phyloP scores from a whole-genome alignment of 2,888 invertebrate species.

The Nemapogon koenigi region DNA sequence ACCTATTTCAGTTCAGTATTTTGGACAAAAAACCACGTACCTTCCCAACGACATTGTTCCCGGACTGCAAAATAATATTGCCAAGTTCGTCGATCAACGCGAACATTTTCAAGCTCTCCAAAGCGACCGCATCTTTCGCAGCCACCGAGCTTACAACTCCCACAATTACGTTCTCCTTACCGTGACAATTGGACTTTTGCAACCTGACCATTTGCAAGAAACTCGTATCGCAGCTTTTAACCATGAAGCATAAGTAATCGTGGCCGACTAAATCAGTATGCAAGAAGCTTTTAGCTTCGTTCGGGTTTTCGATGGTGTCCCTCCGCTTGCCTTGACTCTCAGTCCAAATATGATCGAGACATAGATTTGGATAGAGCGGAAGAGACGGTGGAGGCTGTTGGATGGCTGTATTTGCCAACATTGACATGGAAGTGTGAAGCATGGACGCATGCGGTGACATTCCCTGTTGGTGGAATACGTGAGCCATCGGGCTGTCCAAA shows the following conservation, averaged over 20 bases:
- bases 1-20: neutral
- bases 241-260: constrained; percentile 80
- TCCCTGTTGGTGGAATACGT: constrained; percentile 50
- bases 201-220: constrained; percentile 73
- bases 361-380: constrained; percentile 84
- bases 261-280: constrained; percentile 88
- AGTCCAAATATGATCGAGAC: constrained; percentile 90
- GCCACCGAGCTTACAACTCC: constrained; percentile 74
- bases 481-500: constrained; percentile 52
- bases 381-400: constrained; percentile 62
- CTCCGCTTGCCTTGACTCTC: constrained; percentile 63
- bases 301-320: constrained; percentile 38
- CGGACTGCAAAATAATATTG: constrained; percentile 83
- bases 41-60: constrained; percentile 81
- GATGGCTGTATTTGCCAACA: constrained; percentile 46
- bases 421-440: constrained; percentile 49
- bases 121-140: constrained; percentile 84
- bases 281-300: constrained; percentile 74
- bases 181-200: constrained; percentile 65
- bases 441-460: constrained; percentile 52
- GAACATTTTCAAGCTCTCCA: constrained; percentile 84
- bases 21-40: constrained; percentile 23
- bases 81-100: constrained; percentile 82
- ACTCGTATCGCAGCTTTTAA: constrained; percentile 42
- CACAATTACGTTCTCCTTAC: constrained; percentile 73